Conservation (phyloP, 2,888 invertebrate species). For the Phaonia tiefii region DNA sequence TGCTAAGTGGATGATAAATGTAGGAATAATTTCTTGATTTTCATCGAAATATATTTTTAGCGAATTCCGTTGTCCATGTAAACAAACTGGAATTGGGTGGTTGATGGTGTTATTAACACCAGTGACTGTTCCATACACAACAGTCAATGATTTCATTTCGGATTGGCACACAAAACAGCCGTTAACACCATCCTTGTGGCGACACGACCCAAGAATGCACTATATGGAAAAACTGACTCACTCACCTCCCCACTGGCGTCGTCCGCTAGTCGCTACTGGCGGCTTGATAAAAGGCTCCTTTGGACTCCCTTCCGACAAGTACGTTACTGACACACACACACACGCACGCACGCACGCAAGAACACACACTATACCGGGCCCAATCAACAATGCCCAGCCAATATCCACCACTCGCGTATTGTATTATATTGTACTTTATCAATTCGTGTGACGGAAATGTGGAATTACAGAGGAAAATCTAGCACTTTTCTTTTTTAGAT, state of each 20-base stretch:
- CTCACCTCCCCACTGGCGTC: slow-evolving; percentile 57
- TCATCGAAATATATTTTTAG: slow-evolving; percentile 17
- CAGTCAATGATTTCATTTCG: slow-evolving; percentile 23
- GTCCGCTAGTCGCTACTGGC: slow-evolving; percentile 36
- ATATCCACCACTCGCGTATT: slow-evolving; percentile 40
- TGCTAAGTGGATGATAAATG: slow-evolving; percentile 48
- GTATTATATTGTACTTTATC: no score
- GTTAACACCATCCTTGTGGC: background rate
- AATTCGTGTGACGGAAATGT: slow-evolving; percentile 20
- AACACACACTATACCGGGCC: background rate
- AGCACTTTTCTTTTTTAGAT: slow-evolving; percentile 10
- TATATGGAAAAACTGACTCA: slow-evolving; percentile 32
- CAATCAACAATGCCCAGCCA: slow-evolving; percentile 56
- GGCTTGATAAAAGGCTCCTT: background rate
- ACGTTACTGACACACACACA: background rate
- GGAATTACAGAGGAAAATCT: slow-evolving; percentile 40
- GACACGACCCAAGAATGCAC: no score
- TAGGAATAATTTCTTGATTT: slow-evolving; percentile 30
- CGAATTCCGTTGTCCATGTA: slow-evolving; percentile 3
- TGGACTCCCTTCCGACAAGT: background rate
- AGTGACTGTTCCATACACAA: slow-evolving; percentile 12
- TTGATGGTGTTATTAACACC: slow-evolving; percentile 33
- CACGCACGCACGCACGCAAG: background rate
- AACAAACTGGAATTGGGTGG: slow-evolving; percentile 7
- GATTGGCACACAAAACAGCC: background rate